Evolutionary conservation across 2,888 invertebrate genomes (phyloP), one percentile per base, ranked within the genome.

Genomic region (Bombyx huttoni): DNA sequence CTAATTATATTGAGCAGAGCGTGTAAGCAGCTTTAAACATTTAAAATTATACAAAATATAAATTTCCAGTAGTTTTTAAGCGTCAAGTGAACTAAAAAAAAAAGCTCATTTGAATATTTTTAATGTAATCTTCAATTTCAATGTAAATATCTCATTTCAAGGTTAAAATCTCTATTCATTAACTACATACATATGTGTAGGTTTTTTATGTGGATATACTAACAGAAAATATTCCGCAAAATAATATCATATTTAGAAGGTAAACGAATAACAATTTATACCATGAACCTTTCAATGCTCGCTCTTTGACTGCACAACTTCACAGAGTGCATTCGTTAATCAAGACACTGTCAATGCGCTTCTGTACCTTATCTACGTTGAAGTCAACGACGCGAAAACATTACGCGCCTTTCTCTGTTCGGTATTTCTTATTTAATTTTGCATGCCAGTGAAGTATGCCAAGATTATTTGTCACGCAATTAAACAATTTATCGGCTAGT

Each of bases 381-480:
- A 50, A 34, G 47, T 51, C 48, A 52, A 54, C 50, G 51, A 50
- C 47, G 48, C 56, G 49, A 59, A 57, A 57, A 58, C 57, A 56
- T 54, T 52, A 60, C 54, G 52, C 51, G 51, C 56, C 56, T 62
- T 62, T 63, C 59, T 55, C 58, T 54, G 56, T 52, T 52, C 13
- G 49, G 13, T 47, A 68, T 66, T 68, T 64, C 64, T 71, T 62
- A 64, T 60, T 60, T 68, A 64, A 73, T 73, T 74, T 68, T 53
- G 63, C 66, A 68, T 66, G 58, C 62, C 60, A 58, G 58, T 65
- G 68, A 67, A 70, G 70, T 77, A 77, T 74, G 73, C 77, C 75
- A 72, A 62, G 62, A 70, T 71, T 77, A 75, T 78, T 79, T 80
- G 77, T 78, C 74, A 75, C 72, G 64, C 67, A 76, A 79, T 74